Percentiles rank a stretch among this genome's conserved stretches.
Conservation (phyloP, 2,113 vertebrate genomes). For the Triplophysa dalaica region DNA sequence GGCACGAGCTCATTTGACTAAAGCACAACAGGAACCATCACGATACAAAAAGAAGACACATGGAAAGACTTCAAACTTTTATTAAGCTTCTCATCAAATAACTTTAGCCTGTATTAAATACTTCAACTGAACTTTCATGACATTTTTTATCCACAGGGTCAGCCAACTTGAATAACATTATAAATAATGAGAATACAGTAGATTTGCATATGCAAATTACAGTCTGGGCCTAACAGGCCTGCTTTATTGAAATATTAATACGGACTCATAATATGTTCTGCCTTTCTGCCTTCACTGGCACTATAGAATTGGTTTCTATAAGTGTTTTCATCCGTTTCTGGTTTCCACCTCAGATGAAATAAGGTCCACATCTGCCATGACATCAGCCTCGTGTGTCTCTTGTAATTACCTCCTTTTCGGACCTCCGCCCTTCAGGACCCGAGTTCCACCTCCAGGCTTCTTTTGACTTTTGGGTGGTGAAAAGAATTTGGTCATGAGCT, state of each 20-base stretch:
- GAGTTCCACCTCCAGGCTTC: constrained; percentile 74
- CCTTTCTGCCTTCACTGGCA: neutral
- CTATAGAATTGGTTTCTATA: neutral
- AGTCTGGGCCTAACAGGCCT: neutral
- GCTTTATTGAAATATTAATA: neutral
- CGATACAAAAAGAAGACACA: neutral
- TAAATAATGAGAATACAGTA: neutral
- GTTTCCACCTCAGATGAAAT: neutral
- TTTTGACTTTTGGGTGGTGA: constrained; percentile 83
- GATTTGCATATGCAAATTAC: neutral
- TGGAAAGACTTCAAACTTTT: neutral
- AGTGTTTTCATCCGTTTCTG: no score
- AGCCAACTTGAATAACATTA: neutral
- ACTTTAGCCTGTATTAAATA: neutral
- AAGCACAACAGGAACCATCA: no score
- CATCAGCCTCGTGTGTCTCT: neutral
- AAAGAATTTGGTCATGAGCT: constrained; percentile 88
- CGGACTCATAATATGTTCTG: neutral
- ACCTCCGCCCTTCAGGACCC: constrained; percentile 79
- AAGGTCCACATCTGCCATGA: neutral
- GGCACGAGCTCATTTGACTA: no score
- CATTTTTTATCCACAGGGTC: neutral
- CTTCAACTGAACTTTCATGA: neutral
- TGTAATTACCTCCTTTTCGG: constrained; percentile 80
- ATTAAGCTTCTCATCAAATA: no score